phyloP scores from a whole-genome alignment of 2,888 invertebrate genomes.

The Polylopha cassiicola region DNA sequence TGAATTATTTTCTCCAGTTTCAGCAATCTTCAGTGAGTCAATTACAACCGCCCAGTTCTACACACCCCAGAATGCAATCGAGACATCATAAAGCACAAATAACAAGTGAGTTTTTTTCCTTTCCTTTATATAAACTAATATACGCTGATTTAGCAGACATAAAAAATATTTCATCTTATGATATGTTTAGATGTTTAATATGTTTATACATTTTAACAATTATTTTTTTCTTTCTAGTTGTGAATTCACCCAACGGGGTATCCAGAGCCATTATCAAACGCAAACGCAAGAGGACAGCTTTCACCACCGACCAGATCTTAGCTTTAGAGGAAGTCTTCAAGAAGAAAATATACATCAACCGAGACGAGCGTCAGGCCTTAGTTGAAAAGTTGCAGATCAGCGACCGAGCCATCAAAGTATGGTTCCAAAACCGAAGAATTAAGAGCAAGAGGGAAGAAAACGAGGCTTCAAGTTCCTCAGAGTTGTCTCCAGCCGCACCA shows the following conservation, averaged over 20 bases:
- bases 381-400: conserved; percentile 78
- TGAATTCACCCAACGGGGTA: conserved; percentile 27
- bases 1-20: conserved; percentile 7
- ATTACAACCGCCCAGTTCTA: not conserved
- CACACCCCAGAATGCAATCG: conserved; percentile 11
- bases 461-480: conserved; percentile 9
- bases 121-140: too few species aligned
- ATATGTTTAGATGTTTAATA: too few species aligned
- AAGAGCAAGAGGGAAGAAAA: conserved; percentile 75
- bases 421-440: conserved; percentile 88
- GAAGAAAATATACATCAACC: conserved; percentile 80
- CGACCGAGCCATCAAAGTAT: conserved; percentile 86
- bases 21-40: conserved; percentile 1
- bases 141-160: too few species aligned
- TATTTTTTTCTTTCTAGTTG: conserved; percentile 28
- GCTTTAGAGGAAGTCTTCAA: conserved; percentile 84
- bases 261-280: conserved; percentile 39
- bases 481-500: conserved; percentile 8
- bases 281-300: conserved; percentile 84
- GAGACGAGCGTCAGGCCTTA: conserved; percentile 82
- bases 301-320: conserved; percentile 83
- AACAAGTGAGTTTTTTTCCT: conserved; percentile 33
- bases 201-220: not conserved
- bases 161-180: too few species aligned
- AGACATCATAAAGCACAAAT: conserved; percentile 30